phyloP scores from a whole-genome alignment of 1,140 invertebrate species.

The Brachionus koreanus region DNA sequence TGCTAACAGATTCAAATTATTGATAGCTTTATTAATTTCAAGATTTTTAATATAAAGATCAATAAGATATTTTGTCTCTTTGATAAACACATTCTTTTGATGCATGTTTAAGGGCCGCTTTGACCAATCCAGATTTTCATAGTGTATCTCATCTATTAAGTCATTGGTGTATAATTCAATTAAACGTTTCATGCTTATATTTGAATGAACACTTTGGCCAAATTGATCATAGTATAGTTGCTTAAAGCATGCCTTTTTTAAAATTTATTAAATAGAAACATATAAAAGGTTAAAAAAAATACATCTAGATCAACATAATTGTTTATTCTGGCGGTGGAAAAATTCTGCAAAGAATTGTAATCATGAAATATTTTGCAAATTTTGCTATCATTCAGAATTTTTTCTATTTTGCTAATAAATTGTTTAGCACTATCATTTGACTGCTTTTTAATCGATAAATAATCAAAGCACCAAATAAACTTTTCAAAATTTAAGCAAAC shows the following conservation, averaged over 20 bases:
- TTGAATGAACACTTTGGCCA: not conserved
- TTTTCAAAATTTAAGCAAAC: not conserved
- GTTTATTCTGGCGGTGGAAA: not conserved
- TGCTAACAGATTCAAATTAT: not conserved
- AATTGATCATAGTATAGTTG: not conserved
- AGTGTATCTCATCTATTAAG: not conserved
- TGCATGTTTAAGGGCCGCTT: not conserved
- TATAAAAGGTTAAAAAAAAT: not conserved
- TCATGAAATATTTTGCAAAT: not conserved
- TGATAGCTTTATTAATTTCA: not conserved
- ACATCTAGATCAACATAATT: constrained; percentile 21
- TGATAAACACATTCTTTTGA: not conserved
- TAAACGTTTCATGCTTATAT: not conserved
- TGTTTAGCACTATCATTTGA: not conserved
- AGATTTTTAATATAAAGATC: constrained; percentile 4
- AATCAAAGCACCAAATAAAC: constrained; percentile 25
- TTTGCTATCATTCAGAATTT: not conserved
- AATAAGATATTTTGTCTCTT: constrained; percentile 14
- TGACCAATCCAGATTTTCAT: not conserved
- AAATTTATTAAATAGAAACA: not conserved
- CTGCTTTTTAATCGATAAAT: not conserved
- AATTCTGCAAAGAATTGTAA: not conserved
- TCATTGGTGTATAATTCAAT: not conserved
- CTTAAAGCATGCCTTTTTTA: not conserved
- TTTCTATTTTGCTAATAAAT: not conserved